Evolutionary conservation across 2,888 invertebrate genomes (phyloP).

Genomic region (Pheosia tremula): DNA sequence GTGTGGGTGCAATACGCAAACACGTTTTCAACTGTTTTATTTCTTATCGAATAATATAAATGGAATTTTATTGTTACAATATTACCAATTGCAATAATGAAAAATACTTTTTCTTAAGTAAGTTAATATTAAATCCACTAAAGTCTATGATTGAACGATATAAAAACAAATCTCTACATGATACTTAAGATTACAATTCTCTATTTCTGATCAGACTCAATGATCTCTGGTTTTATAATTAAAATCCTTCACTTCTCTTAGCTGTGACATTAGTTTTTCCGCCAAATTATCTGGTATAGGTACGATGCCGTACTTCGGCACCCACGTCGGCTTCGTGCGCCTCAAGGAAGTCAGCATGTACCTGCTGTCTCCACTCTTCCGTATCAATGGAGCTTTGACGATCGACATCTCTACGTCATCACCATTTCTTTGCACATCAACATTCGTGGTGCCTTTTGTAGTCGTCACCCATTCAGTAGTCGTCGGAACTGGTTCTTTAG

Average conservation of each 20-base stretch:
- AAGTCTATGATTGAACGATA: too few species aligned
- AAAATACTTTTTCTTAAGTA: neutral
- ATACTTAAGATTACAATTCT: neutral
- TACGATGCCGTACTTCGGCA: conserved; percentile 64
- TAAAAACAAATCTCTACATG: too few species aligned
- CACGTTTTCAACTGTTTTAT: neutral
- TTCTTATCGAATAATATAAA: conserved; percentile 3
- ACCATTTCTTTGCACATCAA: conserved; percentile 7
- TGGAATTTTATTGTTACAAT: conserved; percentile 2
- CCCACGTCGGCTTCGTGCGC: conserved; percentile 53
- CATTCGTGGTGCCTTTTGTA: conserved; percentile 10
- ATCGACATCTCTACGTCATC: conserved; percentile 27
- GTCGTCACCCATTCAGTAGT: conserved; percentile 5
- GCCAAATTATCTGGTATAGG: conserved; percentile 64
- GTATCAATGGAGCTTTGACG: conserved; percentile 28
- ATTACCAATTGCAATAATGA: neutral
- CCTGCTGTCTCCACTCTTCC: conserved; percentile 33
- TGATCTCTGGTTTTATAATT: neutral
- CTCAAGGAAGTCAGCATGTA: conserved; percentile 50
- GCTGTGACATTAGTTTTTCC: conserved; percentile 53
- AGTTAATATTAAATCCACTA: neutral
- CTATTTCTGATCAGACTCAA: neutral
- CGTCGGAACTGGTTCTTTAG: conserved; percentile 11
- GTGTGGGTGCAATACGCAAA: neutral
- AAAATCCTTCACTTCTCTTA: conserved; percentile 41